These are phyloP conservation scores for Chaetura pelagica DNA, from an alignment of 2,113 vertebrate species.

Conservation along the genomic window DNA sequence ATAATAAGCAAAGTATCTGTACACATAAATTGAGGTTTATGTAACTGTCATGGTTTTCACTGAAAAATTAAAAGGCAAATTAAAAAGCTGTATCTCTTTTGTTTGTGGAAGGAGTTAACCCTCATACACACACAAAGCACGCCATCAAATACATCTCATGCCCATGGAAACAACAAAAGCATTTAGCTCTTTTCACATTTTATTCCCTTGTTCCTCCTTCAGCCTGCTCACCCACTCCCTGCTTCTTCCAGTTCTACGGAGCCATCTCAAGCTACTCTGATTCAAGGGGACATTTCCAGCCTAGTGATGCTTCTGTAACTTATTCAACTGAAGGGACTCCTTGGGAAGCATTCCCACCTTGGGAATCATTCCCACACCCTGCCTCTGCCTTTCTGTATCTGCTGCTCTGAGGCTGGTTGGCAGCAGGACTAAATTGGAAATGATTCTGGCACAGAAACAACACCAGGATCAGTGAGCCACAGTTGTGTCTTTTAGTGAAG, in stretches of 20 bases:
- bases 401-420: background rate
- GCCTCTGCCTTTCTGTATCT: background rate
- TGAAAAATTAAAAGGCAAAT: background rate
- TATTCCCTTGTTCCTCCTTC: background rate
- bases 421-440: background rate
- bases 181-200: accelerated
- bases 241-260: background rate
- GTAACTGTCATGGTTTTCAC: background rate
- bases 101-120: background rate
- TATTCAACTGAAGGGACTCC: background rate
- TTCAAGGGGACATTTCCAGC: background rate
- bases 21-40: background rate
- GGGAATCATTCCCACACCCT: background rate
- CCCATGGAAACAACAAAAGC: background rate
- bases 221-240: background rate
- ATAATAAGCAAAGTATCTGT: background rate
- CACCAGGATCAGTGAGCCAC: background rate
- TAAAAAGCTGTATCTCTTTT: background rate
- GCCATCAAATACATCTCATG: background rate
- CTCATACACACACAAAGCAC: background rate
- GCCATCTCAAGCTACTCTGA: background rate
- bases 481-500: background rate
- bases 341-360: background rate
- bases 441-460: background rate
- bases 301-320: background rate